Base-by-base conservation (phyloP, 2,888 invertebrate genomes). In the Xylota sylvarum region DNA sequence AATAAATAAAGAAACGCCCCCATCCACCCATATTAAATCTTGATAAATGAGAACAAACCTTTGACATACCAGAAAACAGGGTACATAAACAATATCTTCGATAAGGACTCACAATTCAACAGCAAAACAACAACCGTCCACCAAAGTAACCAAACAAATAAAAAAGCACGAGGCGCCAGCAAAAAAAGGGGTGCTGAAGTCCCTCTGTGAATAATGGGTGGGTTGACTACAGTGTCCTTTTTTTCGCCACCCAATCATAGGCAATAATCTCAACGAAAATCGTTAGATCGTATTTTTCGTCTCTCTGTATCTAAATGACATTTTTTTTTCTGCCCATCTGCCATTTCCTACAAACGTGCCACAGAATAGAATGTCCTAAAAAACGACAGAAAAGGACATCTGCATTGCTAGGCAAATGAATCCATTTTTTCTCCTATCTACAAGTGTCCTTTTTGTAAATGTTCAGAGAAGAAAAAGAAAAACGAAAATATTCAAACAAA, bases 321-420 rank as follows among this genome's bases (percentile, higher is more conserved):
- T 46, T 43, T 52, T 37, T 23, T 32, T 55, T 64, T 46, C 27
- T 64, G 19, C 43, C 64, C 37, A 19, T 64, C 64, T 46, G 4
- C 23, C 55, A 64, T 64, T 46, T 43, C 14, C 10, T 23, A n/a
- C 9, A 46, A 64, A 64, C 62, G 43, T 55, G 55, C 55, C 43
- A 55, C 12, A 14, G 6, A 27, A 9, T n/a, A 55, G 52, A 40
- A 52, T 52, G 67, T 69, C 77, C 67, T 27, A 64, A 37, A 37
- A 46, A 65, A 67, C 30, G 35, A 65, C 27, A 9, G 27, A 50
- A 58, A 56, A 76, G 56, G 76, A 77, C 77, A 77, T 78, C 70
- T 78, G 70, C 70, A 60, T 62, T 62, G 43, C 55, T n/a, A 62
- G 27, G 52, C 78, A 62, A 78, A 70, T 70, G 50, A 70, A 70